phyloP scores from a whole-genome alignment of 2,888 invertebrate genomes.

The Tinea trinotella region DNA sequence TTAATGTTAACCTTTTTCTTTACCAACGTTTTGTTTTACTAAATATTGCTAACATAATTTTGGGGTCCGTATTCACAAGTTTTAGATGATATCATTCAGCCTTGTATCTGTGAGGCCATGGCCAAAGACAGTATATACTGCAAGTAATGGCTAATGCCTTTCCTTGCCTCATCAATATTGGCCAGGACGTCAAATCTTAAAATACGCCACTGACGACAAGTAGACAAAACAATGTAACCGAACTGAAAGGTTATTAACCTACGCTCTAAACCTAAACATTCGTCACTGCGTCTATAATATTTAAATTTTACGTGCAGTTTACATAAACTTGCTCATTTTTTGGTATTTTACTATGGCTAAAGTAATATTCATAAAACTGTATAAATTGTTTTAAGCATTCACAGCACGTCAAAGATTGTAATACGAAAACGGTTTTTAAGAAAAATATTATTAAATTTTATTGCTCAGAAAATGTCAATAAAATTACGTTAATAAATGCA shows the following conservation, averaged over 20 bases:
- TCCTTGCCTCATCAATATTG: too few species aligned
- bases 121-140: too few species aligned
- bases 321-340: not conserved
- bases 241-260: not conserved
- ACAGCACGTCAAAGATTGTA: not conserved
- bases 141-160: too few species aligned
- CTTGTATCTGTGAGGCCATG: too few species aligned
- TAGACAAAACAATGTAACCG: not conserved
- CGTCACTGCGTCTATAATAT: not conserved
- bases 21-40: not conserved
- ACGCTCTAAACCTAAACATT: not conserved
- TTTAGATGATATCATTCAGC: not conserved
- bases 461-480: not conserved
- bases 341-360: not conserved
- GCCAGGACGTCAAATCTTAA: too few species aligned
- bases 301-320: not conserved
- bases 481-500: not conserved
- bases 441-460: not conserved
- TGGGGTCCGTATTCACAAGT: not conserved
- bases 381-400: not conserved
- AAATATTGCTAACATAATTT: not conserved
- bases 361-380: not conserved
- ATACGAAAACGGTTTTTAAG: not conserved
- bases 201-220: too few species aligned
- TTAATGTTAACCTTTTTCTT: not conserved